Percentiles rank a stretch among this genome's conserved stretches.
Conservation (phyloP, 1,140 invertebrate genomes). For the Rhynchophorus ferrugineus region DNA sequence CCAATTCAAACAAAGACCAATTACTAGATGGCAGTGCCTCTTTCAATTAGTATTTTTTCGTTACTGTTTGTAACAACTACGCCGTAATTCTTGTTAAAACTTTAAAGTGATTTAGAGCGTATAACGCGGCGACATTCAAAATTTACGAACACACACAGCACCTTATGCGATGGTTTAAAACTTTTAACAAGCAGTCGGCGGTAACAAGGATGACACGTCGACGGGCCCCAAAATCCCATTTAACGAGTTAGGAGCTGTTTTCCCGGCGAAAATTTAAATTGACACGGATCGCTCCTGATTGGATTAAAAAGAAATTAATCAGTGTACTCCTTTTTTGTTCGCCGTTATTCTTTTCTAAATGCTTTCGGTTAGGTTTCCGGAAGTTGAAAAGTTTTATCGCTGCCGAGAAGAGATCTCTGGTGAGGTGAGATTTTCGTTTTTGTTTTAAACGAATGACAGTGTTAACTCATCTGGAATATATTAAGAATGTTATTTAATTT, state of each 20-base stretch:
- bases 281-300: background rate
- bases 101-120: background rate
- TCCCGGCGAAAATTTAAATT: background rate
- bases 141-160: background rate
- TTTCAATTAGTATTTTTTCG: no score
- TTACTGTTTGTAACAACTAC: no score
- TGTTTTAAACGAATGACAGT: no score
- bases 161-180: background rate
- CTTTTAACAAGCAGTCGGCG: background rate
- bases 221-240: background rate
- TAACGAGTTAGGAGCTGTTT: background rate
- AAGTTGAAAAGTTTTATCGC: no score
- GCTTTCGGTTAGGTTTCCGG: no score
- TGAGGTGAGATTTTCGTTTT: no score
- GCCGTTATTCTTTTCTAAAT: no score
- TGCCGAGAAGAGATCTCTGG: no score
- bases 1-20: no score
- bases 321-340: background rate
- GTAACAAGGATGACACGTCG: background rate
- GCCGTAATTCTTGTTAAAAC: background rate
- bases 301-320: background rate
- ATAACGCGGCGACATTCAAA: background rate
- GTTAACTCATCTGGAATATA: no score
- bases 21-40: no score
- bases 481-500: no score